phyloP scores from a whole-genome alignment of 2,888 invertebrate species.

The Chymomyza amoena region DNA sequence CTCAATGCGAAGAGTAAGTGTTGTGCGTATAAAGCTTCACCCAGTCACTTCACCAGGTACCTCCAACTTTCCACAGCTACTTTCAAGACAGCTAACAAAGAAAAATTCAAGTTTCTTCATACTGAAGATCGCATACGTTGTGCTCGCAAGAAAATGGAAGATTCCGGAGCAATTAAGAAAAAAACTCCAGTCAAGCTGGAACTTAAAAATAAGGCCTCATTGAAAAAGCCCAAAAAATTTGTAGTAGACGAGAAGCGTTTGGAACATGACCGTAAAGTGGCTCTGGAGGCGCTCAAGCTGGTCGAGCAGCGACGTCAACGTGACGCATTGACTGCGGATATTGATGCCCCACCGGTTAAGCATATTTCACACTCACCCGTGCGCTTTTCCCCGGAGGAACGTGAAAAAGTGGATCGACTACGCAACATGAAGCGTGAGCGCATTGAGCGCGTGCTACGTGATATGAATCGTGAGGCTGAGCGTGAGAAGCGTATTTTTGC shows the following conservation, averaged over 20 bases:
- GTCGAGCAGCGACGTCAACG: slow-evolving; percentile 57
- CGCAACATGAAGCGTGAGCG: slow-evolving; percentile 41
- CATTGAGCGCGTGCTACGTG: slow-evolving; percentile 51
- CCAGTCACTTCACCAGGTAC: too few species aligned
- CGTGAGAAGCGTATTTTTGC: not conserved
- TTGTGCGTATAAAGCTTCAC: not conserved
- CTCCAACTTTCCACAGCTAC: not conserved
- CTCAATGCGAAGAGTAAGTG: not conserved
- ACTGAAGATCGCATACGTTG: not conserved
- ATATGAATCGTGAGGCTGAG: slow-evolving; percentile 44
- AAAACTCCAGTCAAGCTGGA: not conserved
- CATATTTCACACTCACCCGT: slow-evolving; percentile 51
- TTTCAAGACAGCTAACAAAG: not conserved
- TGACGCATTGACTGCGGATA: not conserved
- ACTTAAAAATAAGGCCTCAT: not conserved
- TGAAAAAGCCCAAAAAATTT: slow-evolving; percentile 1
- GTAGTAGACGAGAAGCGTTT: slow-evolving; percentile 41
- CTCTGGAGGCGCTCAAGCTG: slow-evolving; percentile 53
- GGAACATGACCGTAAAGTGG: slow-evolving; percentile 49
- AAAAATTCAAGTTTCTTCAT: not conserved
- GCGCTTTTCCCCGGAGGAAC: slow-evolving; percentile 37
- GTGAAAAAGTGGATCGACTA: slow-evolving; percentile 43
- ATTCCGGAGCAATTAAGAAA: not conserved
- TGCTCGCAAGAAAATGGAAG: not conserved
- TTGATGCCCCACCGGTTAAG: not conserved